Conservation (phyloP, 2,797 vertebrate genomes). For the Trachurus trachurus region DNA sequence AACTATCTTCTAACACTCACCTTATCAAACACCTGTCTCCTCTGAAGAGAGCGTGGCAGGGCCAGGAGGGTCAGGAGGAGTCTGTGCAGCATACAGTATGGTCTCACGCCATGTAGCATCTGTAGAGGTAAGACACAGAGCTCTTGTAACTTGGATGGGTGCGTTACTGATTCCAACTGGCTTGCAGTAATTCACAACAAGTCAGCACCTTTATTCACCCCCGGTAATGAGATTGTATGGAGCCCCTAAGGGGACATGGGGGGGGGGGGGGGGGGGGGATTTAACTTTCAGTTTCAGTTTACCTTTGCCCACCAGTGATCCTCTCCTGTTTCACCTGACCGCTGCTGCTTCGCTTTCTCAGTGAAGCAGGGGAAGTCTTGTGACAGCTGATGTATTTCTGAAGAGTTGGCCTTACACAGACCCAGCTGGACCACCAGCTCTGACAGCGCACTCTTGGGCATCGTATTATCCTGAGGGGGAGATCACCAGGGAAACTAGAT, state of each 20-base stretch:
- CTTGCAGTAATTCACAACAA: too few relatives aligned
- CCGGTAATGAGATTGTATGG: not conserved
- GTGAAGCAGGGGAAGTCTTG: constrained; percentile 59
- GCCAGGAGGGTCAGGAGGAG: constrained; percentile 78
- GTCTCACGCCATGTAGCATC: constrained; percentile 47
- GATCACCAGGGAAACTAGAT: not conserved
- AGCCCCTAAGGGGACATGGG: too few relatives aligned
- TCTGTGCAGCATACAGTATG: constrained; percentile 48
- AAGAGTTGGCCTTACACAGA: constrained; percentile 27
- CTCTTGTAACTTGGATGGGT: not conserved
- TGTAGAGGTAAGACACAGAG: not conserved
- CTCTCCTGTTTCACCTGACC: accelerated
- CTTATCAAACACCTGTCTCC: constrained; percentile 71
- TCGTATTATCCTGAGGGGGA: constrained; percentile 12
- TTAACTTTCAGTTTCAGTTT: not conserved
- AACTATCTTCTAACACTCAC: constrained; percentile 61
- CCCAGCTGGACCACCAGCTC: constrained; percentile 68
- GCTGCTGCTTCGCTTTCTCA: not conserved
- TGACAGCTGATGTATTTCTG: constrained; percentile 36
- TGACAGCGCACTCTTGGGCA: constrained; percentile 25
- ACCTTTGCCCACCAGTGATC: constrained; percentile 55
- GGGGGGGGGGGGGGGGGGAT: too few relatives aligned
- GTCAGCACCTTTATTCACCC: not conserved
- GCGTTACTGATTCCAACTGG: too few relatives aligned
- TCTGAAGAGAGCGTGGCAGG: constrained; percentile 72